Evolutionary conservation across 1,140 invertebrate genomes (phyloP).

Genomic region (Galleria mellonella): DNA sequence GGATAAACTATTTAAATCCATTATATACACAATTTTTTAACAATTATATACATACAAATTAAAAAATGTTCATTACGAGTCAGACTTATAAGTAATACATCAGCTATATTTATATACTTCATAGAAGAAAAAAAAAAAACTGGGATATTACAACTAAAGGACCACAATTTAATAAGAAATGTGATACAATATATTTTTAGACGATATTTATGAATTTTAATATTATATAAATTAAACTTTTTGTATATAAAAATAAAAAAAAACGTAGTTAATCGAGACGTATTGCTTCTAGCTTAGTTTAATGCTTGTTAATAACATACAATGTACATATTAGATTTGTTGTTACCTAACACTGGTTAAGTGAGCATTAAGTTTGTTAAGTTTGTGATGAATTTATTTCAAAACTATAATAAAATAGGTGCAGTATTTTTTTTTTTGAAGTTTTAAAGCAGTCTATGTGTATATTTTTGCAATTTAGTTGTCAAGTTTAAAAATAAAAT

Average conservation of each 20-base stretch:
- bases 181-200: conserved; percentile 64
- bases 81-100: too few relatives aligned
- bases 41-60: too few relatives aligned
- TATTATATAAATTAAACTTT: conserved; percentile 15
- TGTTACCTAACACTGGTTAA: conserved; percentile 40
- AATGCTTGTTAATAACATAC: conserved; percentile 3
- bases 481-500: too few relatives aligned
- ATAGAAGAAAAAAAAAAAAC: conserved; percentile 18
- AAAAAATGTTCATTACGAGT: too few relatives aligned
- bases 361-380: conserved; percentile 14
- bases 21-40: too few relatives aligned
- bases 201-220: conserved; percentile 31
- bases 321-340: conserved; percentile 32
- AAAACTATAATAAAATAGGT: background rate
- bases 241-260: conserved; percentile 34
- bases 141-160: conserved; percentile 28
- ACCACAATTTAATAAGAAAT: conserved; percentile 46
- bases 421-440: conserved; percentile 1
- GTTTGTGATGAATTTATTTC: conserved; percentile 32
- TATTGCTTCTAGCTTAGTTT: conserved; percentile 31
- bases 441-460: background rate
- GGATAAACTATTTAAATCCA: too few relatives aligned
- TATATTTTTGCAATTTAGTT: too few relatives aligned
- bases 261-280: conserved; percentile 25
- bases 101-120: too few relatives aligned